These are phyloP conservation scores for Argentina silus DNA, from an alignment of 2,797 vertebrate genomes.

Conservation along the genomic window DNA sequence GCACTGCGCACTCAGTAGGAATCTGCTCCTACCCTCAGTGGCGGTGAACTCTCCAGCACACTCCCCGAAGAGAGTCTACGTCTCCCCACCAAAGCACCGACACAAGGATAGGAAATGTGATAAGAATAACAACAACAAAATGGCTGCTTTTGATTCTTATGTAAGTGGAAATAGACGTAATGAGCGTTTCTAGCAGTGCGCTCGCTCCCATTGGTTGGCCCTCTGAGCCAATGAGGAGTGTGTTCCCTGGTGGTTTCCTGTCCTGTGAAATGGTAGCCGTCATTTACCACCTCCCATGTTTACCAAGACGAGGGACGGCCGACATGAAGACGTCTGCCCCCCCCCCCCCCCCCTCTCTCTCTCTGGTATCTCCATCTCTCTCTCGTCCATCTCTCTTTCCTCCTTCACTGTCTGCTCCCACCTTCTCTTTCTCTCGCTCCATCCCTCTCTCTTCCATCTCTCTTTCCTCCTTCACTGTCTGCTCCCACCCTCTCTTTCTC, in stretches of 20 bases:
- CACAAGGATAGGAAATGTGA: too few relatives aligned
- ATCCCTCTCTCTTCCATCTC: background rate
- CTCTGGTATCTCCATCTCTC: background rate
- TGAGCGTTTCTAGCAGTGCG: too few relatives aligned
- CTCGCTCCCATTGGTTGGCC: background rate
- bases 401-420: background rate
- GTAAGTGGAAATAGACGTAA: too few relatives aligned
- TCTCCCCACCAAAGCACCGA: too few relatives aligned
- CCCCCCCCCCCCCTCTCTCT: background rate
- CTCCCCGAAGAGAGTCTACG: too few relatives aligned
- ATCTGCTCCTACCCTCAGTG: too few relatives aligned
- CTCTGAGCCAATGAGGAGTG: background rate
- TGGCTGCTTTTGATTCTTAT: too few relatives aligned
- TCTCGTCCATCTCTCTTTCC: background rate
- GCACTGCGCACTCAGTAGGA: too few relatives aligned
- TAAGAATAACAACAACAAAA: too few relatives aligned
- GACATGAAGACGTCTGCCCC: background rate
- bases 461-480: background rate
- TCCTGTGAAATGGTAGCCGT: background rate
- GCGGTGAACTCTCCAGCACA: too few relatives aligned
- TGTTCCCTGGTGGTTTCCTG: background rate
- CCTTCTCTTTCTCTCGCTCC: slow-evolving; percentile 2
- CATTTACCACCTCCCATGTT: background rate
- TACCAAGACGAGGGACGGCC: too few relatives aligned
- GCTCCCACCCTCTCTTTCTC: background rate